Evolutionary conservation across 2,888 invertebrate genomes (phyloP), one percentile per base, ranked within the genome.

Genomic region (Limenitis camilla): DNA sequence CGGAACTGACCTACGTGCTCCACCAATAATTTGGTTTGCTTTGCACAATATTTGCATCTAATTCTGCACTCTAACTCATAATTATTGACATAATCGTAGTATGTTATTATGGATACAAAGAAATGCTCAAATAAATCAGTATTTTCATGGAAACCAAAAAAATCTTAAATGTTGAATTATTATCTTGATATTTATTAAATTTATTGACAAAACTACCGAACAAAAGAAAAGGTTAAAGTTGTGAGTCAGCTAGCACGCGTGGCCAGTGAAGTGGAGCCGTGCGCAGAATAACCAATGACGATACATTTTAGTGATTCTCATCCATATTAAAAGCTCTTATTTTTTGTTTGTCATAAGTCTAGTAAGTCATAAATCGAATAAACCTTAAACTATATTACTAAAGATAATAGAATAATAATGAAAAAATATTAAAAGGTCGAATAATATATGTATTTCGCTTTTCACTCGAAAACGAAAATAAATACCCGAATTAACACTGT

Each of bases 241-340:
- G 62, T 76, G 77, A 82, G 74, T 79, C 76, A 77, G 76, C 73
- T 68, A 61, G 61, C 66, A 69, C 69, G 68, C 64, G 66, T 73
- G 68, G 71, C 73, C 77, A 72, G 64, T 72, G 68, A 72, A 75
- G 71, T 71, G 58, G 64, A 64, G 62, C 65, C 68, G 68, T 68
- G 72, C 68, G 64, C 73, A 67, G 78, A 79, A 82, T 85, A 84
- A 83, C 76, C 78, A 58, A 77, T 72, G 78, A 74, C 83, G 79
- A 83, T 49, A 84, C 44, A 51, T 30, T 33, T 81, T 81, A 83
- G 83, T 77, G 78, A 66, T 69, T 65, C 69, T 70, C 69, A 29
- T 70, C 66, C 65, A 65, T 35, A 38, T 32, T 28, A 42, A 6
- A 27, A 38, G 11, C 30, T 1, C 10, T 36, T 45, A 11, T 36